Conservation (phyloP, 92 coral and sea anemone species). For the Epizoanthus rinbou region DNA sequence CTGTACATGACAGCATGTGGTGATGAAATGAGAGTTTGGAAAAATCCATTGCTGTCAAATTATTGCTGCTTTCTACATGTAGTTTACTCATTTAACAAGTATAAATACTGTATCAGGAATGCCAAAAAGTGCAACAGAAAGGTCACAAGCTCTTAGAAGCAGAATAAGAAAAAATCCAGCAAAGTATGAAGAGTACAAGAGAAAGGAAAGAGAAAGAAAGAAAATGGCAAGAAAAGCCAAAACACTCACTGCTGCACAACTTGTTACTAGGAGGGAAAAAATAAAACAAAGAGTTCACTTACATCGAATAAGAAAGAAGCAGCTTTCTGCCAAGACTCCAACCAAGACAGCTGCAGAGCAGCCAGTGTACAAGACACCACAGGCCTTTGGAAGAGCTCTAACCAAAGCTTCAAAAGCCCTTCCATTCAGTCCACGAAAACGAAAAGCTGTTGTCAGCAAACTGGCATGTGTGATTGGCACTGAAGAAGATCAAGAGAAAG, state of each 20-base stretch:
- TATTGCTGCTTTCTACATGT: background rate
- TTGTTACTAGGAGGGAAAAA: conserved; percentile 18
- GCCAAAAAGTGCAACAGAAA: conserved; percentile 38
- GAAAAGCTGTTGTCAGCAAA: conserved; percentile 20
- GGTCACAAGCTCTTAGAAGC: conserved; percentile 35
- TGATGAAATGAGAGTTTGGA: too few relatives aligned
- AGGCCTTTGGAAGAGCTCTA: conserved; percentile 26
- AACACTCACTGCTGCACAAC: background rate
- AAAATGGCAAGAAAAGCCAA: conserved; percentile 22
- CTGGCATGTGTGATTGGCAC: background rate
- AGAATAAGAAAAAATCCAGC: conserved; percentile 38
- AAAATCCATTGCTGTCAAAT: background rate
- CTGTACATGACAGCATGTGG: too few relatives aligned
- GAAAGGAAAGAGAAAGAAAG: conserved; percentile 39
- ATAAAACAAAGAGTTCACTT: conserved; percentile 20
- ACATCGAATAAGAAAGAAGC: conserved; percentile 7
- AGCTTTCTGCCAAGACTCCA: background rate
- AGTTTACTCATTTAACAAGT: background rate
- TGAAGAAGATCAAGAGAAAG: background rate
- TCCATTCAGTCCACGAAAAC: conserved; percentile 31
- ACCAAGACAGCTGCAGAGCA: background rate
- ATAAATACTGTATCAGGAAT: conserved; percentile 6
- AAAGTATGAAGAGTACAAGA: conserved; percentile 37
- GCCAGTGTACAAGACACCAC: conserved; percentile 33
- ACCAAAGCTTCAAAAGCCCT: conserved; percentile 16